These are phyloP conservation scores for Porites cylindrica DNA, from an alignment of 92 coral and sea anemone genomes.

Conservation along the genomic window DNA sequence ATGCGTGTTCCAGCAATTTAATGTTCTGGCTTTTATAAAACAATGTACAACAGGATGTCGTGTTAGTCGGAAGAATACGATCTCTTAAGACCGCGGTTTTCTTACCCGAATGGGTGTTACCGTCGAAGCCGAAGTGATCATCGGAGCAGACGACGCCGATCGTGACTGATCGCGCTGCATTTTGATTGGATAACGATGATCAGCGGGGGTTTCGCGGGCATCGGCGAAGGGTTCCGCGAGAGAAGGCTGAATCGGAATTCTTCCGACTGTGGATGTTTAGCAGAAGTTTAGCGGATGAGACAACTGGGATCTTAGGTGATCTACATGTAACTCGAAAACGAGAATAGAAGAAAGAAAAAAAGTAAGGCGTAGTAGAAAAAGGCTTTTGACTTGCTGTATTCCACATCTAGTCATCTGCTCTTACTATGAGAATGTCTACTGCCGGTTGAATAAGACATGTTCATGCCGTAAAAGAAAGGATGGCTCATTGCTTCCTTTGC, in stretches of 20 bases:
- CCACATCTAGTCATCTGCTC: conserved; percentile 88
- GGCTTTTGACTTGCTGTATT: neutral
- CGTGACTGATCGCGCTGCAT: neutral
- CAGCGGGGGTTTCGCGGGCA: neutral
- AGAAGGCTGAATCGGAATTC: neutral
- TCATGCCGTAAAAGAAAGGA: conserved; percentile 85
- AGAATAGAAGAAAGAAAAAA: conserved; percentile 7
- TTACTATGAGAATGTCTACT: conserved; percentile 88
- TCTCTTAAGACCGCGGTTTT: neutral
- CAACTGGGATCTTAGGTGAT: too few species aligned
- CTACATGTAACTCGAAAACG: conserved; percentile 12
- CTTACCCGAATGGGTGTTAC: neutral
- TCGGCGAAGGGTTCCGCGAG: neutral
- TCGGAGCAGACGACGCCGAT: neutral
- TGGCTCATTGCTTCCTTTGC: conserved; percentile 92
- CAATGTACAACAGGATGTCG: neutral
- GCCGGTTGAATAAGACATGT: conserved; percentile 42
- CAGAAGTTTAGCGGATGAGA: neutral
- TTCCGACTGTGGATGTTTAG: neutral
- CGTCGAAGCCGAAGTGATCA: neutral
- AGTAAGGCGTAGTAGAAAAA: conserved; percentile 24
- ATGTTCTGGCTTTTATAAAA: too few species aligned
- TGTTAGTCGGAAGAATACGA: neutral
- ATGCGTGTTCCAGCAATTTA: too few species aligned
- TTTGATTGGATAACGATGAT: neutral